These are phyloP conservation scores for Barnardius zonarius DNA, from an alignment of 2,113 vertebrate genomes.

Conservation along the genomic window DNA sequence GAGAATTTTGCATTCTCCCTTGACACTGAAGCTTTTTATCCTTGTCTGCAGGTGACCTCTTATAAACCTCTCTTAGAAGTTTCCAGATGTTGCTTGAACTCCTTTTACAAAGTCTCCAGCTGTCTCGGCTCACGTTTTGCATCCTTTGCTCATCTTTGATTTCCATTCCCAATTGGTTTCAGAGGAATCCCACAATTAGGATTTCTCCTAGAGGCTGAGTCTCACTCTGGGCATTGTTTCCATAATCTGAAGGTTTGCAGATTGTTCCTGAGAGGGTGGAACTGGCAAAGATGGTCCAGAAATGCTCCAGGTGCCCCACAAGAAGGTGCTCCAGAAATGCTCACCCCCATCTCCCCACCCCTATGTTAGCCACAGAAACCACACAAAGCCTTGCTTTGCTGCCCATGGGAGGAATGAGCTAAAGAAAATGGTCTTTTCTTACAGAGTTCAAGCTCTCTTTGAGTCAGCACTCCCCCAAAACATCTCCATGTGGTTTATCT, in stretches of 20 bases:
- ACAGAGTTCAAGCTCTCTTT: not conserved
- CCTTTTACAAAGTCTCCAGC: constrained; percentile 24
- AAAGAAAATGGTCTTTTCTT: not conserved
- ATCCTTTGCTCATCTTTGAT: not conserved
- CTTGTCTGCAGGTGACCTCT: constrained; percentile 57
- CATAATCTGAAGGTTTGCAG: not conserved
- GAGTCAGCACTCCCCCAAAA: not conserved
- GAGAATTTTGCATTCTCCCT: not conserved
- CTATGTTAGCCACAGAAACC: not conserved
- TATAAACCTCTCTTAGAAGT: constrained; percentile 31
- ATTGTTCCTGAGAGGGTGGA: not conserved
- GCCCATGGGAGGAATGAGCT: not conserved
- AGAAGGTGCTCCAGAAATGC: not conserved
- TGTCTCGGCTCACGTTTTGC: not conserved
- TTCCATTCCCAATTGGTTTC: not conserved
- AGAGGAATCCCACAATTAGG: not conserved
- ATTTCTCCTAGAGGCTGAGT: not conserved
- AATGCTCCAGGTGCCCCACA: not conserved
- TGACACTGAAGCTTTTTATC: constrained; percentile 45
- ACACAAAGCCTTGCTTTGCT: not conserved
- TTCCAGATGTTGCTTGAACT: constrained; percentile 56
- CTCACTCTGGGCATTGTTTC: not conserved
- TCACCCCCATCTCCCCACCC: not conserved
- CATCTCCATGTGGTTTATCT: not conserved
- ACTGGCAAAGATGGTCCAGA: not conserved